A percentile compares a stretch with the other conserved stretches of the same genome.
phyloP scores from a whole-genome alignment of 2,888 invertebrate species.

The Lithophane ornitopus region DNA sequence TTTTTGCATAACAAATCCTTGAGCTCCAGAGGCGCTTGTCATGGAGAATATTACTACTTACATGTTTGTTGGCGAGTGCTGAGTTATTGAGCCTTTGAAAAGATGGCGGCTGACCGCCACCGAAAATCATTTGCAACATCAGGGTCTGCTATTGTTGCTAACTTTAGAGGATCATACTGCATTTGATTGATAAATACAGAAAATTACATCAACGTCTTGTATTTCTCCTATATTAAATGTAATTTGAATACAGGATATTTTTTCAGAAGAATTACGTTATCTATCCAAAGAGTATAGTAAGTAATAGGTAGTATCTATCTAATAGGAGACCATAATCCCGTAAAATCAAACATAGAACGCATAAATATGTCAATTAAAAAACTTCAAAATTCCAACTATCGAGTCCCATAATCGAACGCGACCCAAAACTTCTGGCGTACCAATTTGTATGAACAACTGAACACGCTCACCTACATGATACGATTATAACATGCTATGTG shows the following conservation, averaged over 20 bases:
- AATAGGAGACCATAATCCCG: constrained; percentile 12
- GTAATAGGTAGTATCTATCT: too few species aligned
- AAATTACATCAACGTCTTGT: neutral
- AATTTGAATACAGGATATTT: neutral
- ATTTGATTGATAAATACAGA: neutral
- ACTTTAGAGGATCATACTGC: neutral
- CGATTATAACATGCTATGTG: constrained; percentile 50
- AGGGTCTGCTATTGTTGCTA: neutral
- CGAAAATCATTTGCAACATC: neutral
- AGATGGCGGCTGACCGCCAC: neutral
- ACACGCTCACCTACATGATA: constrained; percentile 52
- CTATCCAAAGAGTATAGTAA: too few species aligned
- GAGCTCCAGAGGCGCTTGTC: constrained; percentile 28
- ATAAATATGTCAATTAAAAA: constrained; percentile 38
- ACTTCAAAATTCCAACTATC: constrained; percentile 29
- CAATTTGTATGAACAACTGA: constrained; percentile 64
- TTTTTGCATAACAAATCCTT: constrained; percentile 57
- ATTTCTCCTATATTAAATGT: neutral
- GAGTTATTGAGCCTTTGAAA: constrained; percentile 4
- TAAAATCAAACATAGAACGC: constrained; percentile 6
- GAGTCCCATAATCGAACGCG: constrained; percentile 51
- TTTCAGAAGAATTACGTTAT: too few species aligned
- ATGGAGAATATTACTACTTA: constrained; percentile 36
- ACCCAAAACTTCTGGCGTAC: constrained; percentile 59
- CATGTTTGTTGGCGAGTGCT: neutral